Evolutionary conservation across 2,113 vertebrate genomes (phyloP), one percentile per base, ranked within the genome.

Genomic region (Dascyllus trimaculatus): DNA sequence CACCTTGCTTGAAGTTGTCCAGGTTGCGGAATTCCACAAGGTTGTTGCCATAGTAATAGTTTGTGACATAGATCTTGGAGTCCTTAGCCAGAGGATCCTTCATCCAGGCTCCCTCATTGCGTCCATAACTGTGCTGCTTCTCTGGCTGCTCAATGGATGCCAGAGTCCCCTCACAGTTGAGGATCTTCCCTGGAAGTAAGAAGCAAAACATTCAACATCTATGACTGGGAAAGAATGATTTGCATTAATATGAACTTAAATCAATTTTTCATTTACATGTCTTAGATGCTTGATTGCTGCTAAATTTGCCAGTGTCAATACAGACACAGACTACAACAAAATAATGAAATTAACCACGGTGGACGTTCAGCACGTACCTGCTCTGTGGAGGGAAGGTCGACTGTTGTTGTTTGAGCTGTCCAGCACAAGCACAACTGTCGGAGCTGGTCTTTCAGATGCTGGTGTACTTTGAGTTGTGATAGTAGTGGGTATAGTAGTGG

Each of bases 91-190:
- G 69, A 0, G 98, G 98, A 85, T 99, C 98, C 92, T 99, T 99
- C 98, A 99, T 99, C 98, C 98, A 99, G 54, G 98, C 97, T 2
- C 98, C 98, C 72, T 99, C 98, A 0, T 99, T 98, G 40, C 97
- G 97, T 14, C 98, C 98, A 0, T 99, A 99, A 87, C 96, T 99
- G 93, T 99, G 97, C 43, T 98, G 97, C 80, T 96, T 96, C 57
- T 76, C 82, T 0, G 98, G 98, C 3, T 89, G 85, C 63, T 99
- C 97, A 46, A 99, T 96, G 0, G 96, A 96, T 19, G 95, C 92
- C 0, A 99, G 92, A 1, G 98, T 99, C 57, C 97, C 97, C 64
- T 98, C 97, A 0, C 98, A 99, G 73, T 94, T 95, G 1, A 85
- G 85, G 84, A 96, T 95, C 80, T 95, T 96, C 40, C 95, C 96